Percentiles rank a stretch among this genome's conserved stretches.
phyloP scores from a whole-genome alignment of 2,888 invertebrate species.

The Sarcophaga subvicina region DNA sequence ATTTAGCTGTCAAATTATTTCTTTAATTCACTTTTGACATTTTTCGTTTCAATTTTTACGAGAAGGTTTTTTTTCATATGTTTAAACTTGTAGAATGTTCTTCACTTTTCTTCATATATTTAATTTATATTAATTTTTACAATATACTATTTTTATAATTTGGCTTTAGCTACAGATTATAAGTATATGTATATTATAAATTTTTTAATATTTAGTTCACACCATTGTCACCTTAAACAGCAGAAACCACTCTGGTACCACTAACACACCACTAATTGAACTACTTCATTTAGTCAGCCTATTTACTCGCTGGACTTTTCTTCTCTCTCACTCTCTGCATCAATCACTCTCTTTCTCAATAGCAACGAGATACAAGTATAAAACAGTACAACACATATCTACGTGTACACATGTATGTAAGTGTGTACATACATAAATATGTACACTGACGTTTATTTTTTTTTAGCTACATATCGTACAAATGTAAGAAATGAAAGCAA shows the following conservation, averaged over 20 bases:
- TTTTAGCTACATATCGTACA: background rate
- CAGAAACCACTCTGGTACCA: constrained; percentile 89
- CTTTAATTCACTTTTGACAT: constrained; percentile 63
- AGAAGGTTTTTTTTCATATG: background rate
- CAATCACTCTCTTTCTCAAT: background rate
- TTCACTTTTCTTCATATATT: constrained; percentile 8
- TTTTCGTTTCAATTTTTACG: constrained; percentile 36
- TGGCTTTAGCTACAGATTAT: constrained; percentile 2
- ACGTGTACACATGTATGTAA: background rate
- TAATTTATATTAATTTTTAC: constrained; percentile 1
- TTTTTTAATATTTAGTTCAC: constrained; percentile 47
- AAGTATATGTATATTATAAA: constrained; percentile 8
- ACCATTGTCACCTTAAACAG: constrained; percentile 56
- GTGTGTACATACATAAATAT: background rate
- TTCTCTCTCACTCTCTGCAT: constrained; percentile 31
- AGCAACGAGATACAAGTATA: constrained; percentile 20
- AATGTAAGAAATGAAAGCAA: constrained; percentile 44
- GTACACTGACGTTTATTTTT: constrained; percentile 18
- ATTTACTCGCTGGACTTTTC: constrained; percentile 12
- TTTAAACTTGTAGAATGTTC: constrained; percentile 9
- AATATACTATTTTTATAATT: constrained; percentile 13
- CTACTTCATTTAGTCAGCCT: constrained; percentile 89
- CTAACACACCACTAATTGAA: constrained; percentile 90
- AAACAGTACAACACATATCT: constrained; percentile 8
- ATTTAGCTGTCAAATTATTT: constrained; percentile 50